Conservation (phyloP, 2,888 invertebrate genomes). For the Andrena hattorfiana region DNA sequence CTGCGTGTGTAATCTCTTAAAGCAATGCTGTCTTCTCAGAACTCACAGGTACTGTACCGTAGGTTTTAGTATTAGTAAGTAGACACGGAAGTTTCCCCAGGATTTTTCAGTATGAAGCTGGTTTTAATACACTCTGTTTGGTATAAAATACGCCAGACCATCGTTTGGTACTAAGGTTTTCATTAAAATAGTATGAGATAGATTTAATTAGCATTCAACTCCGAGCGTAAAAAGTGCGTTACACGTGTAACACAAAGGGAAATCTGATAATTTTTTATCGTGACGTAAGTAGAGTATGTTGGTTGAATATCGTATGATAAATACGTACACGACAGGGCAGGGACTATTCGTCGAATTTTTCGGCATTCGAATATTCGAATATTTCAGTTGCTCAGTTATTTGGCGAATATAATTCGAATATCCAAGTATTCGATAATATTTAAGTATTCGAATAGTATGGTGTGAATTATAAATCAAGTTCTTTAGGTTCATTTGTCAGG, state of each 20-base stretch:
- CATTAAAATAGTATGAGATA: conserved; percentile 26
- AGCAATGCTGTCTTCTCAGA: conserved; percentile 21
- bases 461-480: no score
- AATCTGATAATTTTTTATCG: conserved; percentile 17
- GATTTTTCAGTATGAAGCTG: conserved; percentile 21
- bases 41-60: conserved; percentile 1
- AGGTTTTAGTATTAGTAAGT: conserved; percentile 32
- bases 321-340: conserved; percentile 42
- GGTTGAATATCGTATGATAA: conserved; percentile 20
- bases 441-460: no score
- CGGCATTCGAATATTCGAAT: no score
- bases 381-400: no score
- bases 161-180: conserved; percentile 27
- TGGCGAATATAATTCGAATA: no score
- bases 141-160: conserved; percentile 5
- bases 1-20: conserved; percentile 78
- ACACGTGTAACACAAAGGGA: conserved; percentile 3
- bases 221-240: conserved; percentile 18
- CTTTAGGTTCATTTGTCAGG: no score
- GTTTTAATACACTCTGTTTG: conserved; percentile 5
- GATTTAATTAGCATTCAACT: conserved; percentile 4
- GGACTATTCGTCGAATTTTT: no score
- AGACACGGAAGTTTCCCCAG: conserved; percentile 19
- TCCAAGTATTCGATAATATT: no score
- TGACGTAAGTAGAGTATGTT: conserved; percentile 2